Evolutionary conservation across 2,797 vertebrate species (phyloP).

Genomic region (Falco concolor): DNA sequence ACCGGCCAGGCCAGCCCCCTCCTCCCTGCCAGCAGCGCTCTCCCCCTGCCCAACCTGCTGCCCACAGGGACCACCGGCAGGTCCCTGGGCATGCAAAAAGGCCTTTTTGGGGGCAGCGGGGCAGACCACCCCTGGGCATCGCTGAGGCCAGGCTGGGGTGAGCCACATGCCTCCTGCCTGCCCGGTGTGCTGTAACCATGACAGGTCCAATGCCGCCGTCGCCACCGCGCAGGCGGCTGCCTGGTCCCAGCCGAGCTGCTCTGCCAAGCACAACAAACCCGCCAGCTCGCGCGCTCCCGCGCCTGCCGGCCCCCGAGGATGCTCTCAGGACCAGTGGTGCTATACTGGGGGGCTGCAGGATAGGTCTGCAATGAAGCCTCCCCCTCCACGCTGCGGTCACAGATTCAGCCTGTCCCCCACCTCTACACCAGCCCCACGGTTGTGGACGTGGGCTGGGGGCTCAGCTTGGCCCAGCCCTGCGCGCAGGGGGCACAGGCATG

Average conservation of each 20-base stretch:
- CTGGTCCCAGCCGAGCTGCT: neutral
- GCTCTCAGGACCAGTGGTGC: neutral
- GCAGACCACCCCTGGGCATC: neutral
- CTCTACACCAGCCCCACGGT: neutral
- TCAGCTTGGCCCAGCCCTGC: neutral
- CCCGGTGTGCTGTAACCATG: rapidly evolving
- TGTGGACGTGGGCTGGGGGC: neutral
- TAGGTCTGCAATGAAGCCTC: neutral
- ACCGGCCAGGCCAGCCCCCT: neutral
- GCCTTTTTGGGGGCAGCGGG: neutral
- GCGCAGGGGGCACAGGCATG: neutral
- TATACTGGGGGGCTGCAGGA: neutral
- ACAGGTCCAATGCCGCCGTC: neutral
- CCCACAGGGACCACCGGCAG: neutral
- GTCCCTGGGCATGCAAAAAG: neutral
- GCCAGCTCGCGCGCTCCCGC: neutral
- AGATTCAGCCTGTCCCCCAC: neutral
- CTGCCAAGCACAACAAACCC: neutral
- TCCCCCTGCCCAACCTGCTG: neutral
- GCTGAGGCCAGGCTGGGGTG: neutral
- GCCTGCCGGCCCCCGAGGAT: neutral
- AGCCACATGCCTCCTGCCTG: neutral
- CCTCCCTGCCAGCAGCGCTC: neutral
- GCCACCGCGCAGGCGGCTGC: neutral
- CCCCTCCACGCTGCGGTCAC: neutral